phyloP scores from a whole-genome alignment of 1,140 invertebrate genomes.

The Schlechtendalia chinensis region DNA sequence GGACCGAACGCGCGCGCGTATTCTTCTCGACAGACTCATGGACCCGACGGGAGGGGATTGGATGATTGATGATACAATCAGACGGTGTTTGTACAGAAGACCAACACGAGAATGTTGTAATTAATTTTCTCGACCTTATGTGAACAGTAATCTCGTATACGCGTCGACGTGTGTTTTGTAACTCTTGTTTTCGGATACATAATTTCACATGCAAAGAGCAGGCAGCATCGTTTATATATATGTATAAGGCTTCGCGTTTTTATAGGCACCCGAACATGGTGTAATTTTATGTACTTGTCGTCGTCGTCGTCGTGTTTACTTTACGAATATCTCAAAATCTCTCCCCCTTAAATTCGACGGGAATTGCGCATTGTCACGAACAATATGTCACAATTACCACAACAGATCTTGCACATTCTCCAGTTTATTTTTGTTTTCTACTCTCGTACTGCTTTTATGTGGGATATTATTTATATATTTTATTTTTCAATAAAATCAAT shows the following conservation, averaged over 20 bases:
- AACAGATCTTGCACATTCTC: neutral
- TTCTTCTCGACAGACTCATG: slow-evolving; percentile 24
- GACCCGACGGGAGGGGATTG: neutral
- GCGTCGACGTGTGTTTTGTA: slow-evolving; percentile 21
- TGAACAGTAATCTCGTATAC: slow-evolving; percentile 15
- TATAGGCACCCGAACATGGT: neutral
- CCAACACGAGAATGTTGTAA: slow-evolving; percentile 43
- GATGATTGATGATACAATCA: slow-evolving; percentile 49
- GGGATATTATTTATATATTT: too few species aligned
- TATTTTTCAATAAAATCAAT: too few species aligned
- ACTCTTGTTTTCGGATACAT: slow-evolving; percentile 7
- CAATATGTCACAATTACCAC: slow-evolving; percentile 31
- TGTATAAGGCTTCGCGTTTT: neutral
- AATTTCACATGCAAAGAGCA: neutral
- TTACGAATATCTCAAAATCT: neutral
- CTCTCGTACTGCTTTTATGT: neutral
- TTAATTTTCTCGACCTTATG: slow-evolving; percentile 42
- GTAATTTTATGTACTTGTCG: slow-evolving; percentile 7
- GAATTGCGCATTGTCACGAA: slow-evolving; percentile 34
- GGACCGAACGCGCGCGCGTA: slow-evolving; percentile 13
- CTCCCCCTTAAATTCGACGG: neutral
- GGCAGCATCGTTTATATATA: too few species aligned
- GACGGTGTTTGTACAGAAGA: slow-evolving; percentile 25
- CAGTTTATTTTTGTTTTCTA: neutral
- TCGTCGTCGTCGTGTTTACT: neutral